Percentiles rank a stretch among this genome's conserved stretches.
phyloP scores from a whole-genome alignment of 1,140 invertebrate genomes.

The Physella acuta region DNA sequence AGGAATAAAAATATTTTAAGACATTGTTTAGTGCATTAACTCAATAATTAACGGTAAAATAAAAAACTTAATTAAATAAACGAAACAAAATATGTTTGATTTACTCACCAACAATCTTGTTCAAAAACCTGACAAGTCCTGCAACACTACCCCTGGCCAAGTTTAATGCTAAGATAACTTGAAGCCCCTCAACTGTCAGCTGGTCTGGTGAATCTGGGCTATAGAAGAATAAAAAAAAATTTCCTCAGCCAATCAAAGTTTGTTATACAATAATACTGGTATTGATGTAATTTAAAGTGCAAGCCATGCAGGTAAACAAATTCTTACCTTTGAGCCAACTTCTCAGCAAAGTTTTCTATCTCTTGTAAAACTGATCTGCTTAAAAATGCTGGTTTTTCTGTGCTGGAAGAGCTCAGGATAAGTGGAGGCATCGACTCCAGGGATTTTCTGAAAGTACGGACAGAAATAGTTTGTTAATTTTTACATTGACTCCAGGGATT shows the following conservation, averaged over 20 bases:
- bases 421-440: slow-evolving; percentile 54
- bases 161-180: slow-evolving; percentile 50
- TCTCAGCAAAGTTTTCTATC: slow-evolving; percentile 52
- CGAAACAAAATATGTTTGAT: neutral
- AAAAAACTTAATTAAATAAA: neutral
- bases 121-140: slow-evolving; percentile 45
- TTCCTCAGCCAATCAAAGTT: too few relatives aligned
- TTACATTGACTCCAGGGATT: slow-evolving; percentile 54
- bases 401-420: slow-evolving; percentile 46
- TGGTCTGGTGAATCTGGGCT: slow-evolving; percentile 23
- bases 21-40: neutral
- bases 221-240: too few relatives aligned
- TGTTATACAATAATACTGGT: too few relatives aligned
- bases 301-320: too few relatives aligned
- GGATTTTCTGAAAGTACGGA: slow-evolving; percentile 49
- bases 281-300: too few relatives aligned
- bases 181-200: slow-evolving; percentile 41
- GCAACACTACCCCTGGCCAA: slow-evolving; percentile 51
- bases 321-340: slow-evolving; percentile 34
- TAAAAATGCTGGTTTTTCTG: slow-evolving; percentile 52
- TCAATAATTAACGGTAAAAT: neutral
- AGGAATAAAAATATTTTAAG: slow-evolving; percentile 14
- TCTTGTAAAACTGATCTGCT: slow-evolving; percentile 53
- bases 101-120: slow-evolving; percentile 44
- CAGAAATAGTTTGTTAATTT: too few relatives aligned